Conservation (phyloP, 2,888 invertebrate species). For the Cybosia mesomella region DNA sequence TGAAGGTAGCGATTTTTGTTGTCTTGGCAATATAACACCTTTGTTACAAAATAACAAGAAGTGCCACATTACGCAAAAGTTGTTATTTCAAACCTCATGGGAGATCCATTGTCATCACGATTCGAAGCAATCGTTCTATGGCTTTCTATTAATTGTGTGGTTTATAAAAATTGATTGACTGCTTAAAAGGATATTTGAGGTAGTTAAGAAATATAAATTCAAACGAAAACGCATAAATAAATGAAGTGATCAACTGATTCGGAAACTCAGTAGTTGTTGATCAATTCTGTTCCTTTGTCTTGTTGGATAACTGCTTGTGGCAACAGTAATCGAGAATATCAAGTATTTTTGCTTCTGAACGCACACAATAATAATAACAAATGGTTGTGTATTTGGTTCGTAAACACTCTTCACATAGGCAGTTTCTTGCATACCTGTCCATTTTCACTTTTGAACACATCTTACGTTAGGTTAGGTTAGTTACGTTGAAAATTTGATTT, state of each 20-base stretch:
- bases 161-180: not conserved
- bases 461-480: no score
- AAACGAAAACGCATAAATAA: not conserved
- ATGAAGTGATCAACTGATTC: no score
- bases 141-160: not conserved
- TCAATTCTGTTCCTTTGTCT: no score
- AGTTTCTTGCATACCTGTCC: not conserved
- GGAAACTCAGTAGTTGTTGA: not conserved
- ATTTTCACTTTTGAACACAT: not conserved
- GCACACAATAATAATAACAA: not conserved
- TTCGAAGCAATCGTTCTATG: not conserved
- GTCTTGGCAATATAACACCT: not conserved
- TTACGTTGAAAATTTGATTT: not conserved
- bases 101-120: slow-evolving; percentile 3
- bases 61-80: not conserved
- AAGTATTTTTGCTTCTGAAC: not conserved
- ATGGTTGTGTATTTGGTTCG: not conserved
- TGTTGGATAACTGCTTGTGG: no score
- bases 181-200: slow-evolving; percentile 1
- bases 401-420: not conserved
- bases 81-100: not conserved
- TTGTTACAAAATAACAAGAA: not conserved
- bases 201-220: not conserved
- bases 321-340: not conserved
- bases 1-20: not conserved